Evolutionary conservation across 2,888 invertebrate genomes (phyloP), one percentile per base, ranked within the genome.

Genomic region (Lottia scabra): DNA sequence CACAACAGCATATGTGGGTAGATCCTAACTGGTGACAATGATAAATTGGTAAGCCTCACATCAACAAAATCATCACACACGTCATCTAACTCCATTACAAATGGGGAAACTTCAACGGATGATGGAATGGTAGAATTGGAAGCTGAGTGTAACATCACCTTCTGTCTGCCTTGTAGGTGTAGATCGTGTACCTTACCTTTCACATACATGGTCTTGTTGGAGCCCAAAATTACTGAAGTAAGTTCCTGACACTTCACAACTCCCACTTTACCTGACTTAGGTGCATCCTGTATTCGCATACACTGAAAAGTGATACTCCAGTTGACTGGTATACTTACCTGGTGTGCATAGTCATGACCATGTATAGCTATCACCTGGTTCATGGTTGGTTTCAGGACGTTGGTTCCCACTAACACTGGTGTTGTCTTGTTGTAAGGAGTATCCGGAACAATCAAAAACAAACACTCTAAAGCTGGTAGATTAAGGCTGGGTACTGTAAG

Each of bases 381-480:
- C 10, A 68, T 5, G 0, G 66, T 48, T 30, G 63, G 46, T 19
- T 62, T 30, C 13, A 72, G 23, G n/a, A 71, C 67, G 44, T 71
- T 74, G 23, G 68, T 74, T 0, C 68, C 74, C 15, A 74, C 43
- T 1, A 72, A 45, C 46, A 75, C 45, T 38, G 71, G 74, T 45
- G 62, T 65, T 26, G 23, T 67, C 10, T 6, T 3, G 15, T 63
- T 46, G 45, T 56, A 68, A 23, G 43, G 56, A 10, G 71, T 74
- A 23, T 74, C 71, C 15, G 68, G 68, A 19, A 44, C 64, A 4
- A 71, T 38, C 13, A 74, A 62, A 62, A 74, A 56, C 43, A 74
- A 62, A 66, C 68, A 71, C n/a, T n/a, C 15, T 15, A 62, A 64
- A 15, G 43, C 44, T 15, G 26, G 8, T 16, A 38, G 19, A 1